Evolutionary conservation across 1,140 invertebrate species (phyloP).

Genomic region (Rhopalosiphum maidis): DNA sequence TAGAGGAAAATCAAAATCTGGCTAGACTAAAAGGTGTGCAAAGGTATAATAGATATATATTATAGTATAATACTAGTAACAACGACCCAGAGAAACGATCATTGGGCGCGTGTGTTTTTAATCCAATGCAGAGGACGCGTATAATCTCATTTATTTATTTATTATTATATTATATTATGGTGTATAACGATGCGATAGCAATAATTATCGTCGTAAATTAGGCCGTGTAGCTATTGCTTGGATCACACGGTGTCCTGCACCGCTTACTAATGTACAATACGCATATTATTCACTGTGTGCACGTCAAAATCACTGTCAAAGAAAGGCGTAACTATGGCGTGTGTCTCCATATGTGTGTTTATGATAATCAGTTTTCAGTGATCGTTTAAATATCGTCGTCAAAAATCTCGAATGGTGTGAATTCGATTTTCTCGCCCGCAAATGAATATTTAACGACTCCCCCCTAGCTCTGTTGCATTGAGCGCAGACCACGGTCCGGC

Average conservation of each 20-base stretch:
- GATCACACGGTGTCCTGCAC: background rate
- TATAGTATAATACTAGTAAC: background rate
- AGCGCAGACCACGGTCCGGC: background rate
- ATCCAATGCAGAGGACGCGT: too few relatives aligned
- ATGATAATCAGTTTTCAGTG: constrained; percentile 50
- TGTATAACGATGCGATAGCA: background rate
- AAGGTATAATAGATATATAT: background rate
- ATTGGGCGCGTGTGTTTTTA: background rate
- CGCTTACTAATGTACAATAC: background rate
- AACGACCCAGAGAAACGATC: background rate
- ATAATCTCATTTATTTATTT: too few relatives aligned
- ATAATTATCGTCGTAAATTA: background rate
- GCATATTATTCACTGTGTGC: background rate
- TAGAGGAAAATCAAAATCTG: background rate
- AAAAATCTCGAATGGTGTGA: constrained; percentile 24
- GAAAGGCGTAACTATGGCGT: background rate
- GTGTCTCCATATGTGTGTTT: background rate
- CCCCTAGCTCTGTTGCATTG: too few relatives aligned
- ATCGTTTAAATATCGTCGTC: constrained; percentile 28
- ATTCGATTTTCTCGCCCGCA: constrained; percentile 37
- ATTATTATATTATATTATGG: too few relatives aligned
- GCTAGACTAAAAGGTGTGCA: background rate
- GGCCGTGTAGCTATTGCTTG: background rate
- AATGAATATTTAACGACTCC: constrained; percentile 51
- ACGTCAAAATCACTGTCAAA: background rate